Evolutionary conservation across 2,113 vertebrate species (phyloP), one percentile per base, ranked within the genome.

Genomic region (Muntiacus muntjak): DNA sequence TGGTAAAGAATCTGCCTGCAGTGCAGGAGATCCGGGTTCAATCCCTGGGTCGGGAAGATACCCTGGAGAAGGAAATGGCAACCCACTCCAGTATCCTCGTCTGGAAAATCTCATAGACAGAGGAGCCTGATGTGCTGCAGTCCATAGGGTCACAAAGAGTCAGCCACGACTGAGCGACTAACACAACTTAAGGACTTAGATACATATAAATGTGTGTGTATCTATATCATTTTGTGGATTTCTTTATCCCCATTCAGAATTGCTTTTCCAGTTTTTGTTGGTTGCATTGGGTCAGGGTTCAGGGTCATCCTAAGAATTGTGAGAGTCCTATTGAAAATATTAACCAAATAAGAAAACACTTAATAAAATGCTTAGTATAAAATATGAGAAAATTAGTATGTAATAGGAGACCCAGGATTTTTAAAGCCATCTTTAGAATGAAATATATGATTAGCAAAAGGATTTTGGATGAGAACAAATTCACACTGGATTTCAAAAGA

Each of bases 21-120:
- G 19, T 40, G n/a, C 67, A 23, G n/a, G n/a, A 71, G 19, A 71
- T 10, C n/a, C 0, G 10, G 9, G 21, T 71, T 12, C 0, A 2
- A 40, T 71, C 19, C n/a, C 67, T 40, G 21, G 19, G 5, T 71
- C 0, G 0, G 67, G n/a, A 71, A 71, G n/a, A 71, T 71, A 12
- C n/a, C 67, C 67, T 23, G 67, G 10, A 71, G 21, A 71, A 23
- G 19, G 67, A 71, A 71, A 71, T 40, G 67, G 67, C 19, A 40
- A 71, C n/a, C 64, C 64, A 36, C 9, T 40, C 10, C 67, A 71
- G 67, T 71, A 40, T 40, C n/a, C 67, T 74, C 40, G n/a, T 40
- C 67, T 74, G n/a, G n/a, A 74, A 74, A 40, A 40, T 74, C 5
- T 74, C 67, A 74, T 74, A 21, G 23, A 40, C 10, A 40, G n/a